Conservation (phyloP, 2,797 vertebrate genomes). For the Picus viridis region DNA sequence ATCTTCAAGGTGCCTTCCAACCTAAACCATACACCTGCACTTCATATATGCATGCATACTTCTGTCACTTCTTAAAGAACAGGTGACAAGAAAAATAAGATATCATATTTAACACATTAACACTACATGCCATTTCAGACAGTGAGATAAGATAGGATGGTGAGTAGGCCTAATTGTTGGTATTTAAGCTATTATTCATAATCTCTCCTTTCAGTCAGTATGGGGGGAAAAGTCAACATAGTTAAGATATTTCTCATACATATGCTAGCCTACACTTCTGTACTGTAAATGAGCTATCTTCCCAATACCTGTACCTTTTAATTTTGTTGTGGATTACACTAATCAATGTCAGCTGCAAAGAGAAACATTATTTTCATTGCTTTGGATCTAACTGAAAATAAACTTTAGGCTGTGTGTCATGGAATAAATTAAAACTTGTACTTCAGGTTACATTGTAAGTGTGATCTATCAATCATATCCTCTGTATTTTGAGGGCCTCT, state of each 20-base stretch:
- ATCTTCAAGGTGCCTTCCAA: too few relatives aligned
- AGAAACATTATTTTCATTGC: conserved; percentile 26
- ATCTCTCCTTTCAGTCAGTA: conserved; percentile 18
- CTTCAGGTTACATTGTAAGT: conserved; percentile 14
- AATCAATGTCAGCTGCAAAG: conserved; percentile 22
- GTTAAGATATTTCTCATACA: conserved; percentile 39
- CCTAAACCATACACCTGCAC: background rate
- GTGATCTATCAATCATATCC: conserved; percentile 9
- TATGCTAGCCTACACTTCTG: background rate
- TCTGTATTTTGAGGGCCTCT: conserved; percentile 3
- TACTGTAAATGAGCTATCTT: conserved; percentile 5
- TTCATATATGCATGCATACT: background rate
- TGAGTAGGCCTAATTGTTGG: background rate
- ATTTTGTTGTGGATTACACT: conserved; percentile 29
- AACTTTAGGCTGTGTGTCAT: background rate
- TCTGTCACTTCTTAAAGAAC: conserved; percentile 12
- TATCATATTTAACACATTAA: conserved; percentile 62
- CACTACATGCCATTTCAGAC: conserved; percentile 51
- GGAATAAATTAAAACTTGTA: conserved; percentile 19
- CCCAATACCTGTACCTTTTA: conserved; percentile 16
- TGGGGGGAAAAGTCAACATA: conserved; percentile 8
- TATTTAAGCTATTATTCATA: conserved; percentile 61
- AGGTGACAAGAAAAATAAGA: conserved; percentile 32
- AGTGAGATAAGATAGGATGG: conserved; percentile 45
- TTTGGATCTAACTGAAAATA: conserved; percentile 32